phyloP scores from a whole-genome alignment of 53 echinoderm and acorn worm species.

The Stichopus horrens region DNA sequence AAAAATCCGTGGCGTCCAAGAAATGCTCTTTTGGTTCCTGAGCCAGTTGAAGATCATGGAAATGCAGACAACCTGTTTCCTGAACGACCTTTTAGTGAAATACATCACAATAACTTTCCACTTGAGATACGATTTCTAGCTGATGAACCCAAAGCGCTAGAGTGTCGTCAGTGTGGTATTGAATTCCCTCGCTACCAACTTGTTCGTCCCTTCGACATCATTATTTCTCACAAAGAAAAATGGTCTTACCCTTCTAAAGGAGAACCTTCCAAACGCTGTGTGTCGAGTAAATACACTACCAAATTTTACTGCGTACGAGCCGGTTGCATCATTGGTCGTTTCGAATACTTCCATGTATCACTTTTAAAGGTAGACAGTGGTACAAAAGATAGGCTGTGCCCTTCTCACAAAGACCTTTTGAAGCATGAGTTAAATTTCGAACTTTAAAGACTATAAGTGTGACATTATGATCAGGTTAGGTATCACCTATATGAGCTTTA shows the following conservation, averaged over 20 bases:
- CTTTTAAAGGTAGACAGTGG: neutral
- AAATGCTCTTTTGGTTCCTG: too few relatives aligned
- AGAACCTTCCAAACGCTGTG: neutral
- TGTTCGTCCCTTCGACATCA: neutral
- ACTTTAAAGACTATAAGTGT: neutral
- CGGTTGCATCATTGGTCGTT: neutral
- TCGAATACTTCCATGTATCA: neutral
- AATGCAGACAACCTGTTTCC: neutral
- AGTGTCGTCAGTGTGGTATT: conserved; percentile 16
- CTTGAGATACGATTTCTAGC: neutral
- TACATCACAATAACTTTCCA: conserved; percentile 34
- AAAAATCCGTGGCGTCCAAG: conserved; percentile 25
- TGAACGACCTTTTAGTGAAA: neutral
- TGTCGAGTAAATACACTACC: neutral
- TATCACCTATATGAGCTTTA: too few relatives aligned
- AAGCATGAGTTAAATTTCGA: neutral
- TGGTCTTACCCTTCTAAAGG: neutral
- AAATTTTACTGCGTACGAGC: neutral
- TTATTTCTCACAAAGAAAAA: neutral
- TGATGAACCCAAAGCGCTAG: conserved; percentile 1
- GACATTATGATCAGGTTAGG: too few relatives aligned
- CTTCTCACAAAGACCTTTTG: neutral
- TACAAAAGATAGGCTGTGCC: neutral
- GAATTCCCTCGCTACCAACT: conserved; percentile 3
- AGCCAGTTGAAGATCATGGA: neutral